phyloP scores from a whole-genome alignment of 2,797 vertebrate genomes.

The Thaleichthys pacificus region DNA sequence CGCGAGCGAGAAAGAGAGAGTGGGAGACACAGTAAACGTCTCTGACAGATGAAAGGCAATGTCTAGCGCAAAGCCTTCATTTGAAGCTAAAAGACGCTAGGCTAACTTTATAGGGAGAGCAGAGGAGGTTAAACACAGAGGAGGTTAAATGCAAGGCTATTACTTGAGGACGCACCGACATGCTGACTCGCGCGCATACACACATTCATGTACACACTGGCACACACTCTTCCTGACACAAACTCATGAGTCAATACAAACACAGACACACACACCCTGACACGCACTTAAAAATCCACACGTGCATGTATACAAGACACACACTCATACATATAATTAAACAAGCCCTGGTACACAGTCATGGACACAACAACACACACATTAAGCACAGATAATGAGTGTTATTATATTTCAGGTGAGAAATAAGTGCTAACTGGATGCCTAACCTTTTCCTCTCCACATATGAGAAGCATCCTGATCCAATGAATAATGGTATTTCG shows the following conservation, averaged over 20 bases:
- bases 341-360: no score
- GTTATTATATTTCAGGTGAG: no score
- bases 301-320: no score
- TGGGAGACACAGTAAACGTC: not conserved
- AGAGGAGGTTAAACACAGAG: not conserved
- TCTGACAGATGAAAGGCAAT: not conserved
- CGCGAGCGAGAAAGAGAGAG: no score
- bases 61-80: not conserved
- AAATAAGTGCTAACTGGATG: no score
- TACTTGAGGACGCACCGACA: not conserved
- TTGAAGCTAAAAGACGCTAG: not conserved
- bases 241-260: slow-evolving; percentile 1
- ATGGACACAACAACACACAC: no score
- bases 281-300: not conserved
- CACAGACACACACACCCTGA: slow-evolving; percentile 19
- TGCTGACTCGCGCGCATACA: slow-evolving; percentile 7
- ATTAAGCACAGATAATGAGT: no score
- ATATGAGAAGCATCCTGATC: no score
- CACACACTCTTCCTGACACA: not conserved
- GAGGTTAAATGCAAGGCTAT: not conserved
- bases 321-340: no score
- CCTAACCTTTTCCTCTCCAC: no score
- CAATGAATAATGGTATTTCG: not conserved
- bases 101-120: not conserved
- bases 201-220: not conserved